Evolutionary conservation across 2,888 invertebrate species (phyloP), one percentile per base, ranked within the genome.

Genomic region (Synergus umbraculus): DNA sequence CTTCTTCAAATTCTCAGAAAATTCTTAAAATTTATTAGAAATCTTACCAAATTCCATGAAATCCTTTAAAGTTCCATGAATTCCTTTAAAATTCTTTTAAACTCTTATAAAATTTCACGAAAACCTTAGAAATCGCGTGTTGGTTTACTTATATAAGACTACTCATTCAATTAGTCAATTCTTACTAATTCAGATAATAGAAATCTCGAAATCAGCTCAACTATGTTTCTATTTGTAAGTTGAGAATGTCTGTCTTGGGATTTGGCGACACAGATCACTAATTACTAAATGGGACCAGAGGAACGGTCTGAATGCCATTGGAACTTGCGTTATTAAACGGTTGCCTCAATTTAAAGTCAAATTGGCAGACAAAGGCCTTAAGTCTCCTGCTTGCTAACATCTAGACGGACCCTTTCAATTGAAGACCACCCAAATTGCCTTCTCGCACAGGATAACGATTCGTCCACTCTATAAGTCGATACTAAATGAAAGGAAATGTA

Each of bases 381-480:
- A 91, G 87, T 89, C 87, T 88, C 79, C 86, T 88, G 90, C 89
- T 90, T 90, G 88, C 88, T 88, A 88, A 91, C 90, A 89, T 87
- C 85, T 86, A 83, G 85, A 86, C 86, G 87, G 89, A 85, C 88
- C 88, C 85, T 79, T 86, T 87, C 88, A 89, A 90, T 88, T 88
- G 85, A 83, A 83, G 91, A 91, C 91, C 91, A 91, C 91, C 91
- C 91, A 91, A 90, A 90, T 83, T 84, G 85, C 79, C 82, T 78
- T 82, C 77, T 84, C 79, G 79, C 79, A 73, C 78, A 78, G 81
- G 81, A 81, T 82, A 79, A 82, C 82, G 81, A 82, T 83, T 83
- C 83, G 82, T 79, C 82, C 78, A 84, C 82, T 84, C 12, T 73
- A 29, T 29, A 29, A 73, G 60, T 64, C 64, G 63, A 76, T 64